Evolutionary conservation across 2,888 invertebrate species (phyloP).

Genomic region (Drosophila mayaguana): DNA sequence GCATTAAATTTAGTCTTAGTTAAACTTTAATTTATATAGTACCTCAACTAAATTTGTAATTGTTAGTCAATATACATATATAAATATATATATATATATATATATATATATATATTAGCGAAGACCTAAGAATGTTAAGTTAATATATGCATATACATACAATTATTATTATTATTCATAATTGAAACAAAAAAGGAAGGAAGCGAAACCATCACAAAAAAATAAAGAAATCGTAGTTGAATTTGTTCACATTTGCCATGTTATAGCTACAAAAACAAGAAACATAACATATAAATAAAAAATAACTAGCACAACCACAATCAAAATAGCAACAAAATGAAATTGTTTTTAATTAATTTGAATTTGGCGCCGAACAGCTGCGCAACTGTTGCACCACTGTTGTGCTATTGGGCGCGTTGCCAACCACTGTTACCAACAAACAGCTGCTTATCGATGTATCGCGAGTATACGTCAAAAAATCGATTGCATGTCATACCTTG

Average conservation of each 20-base stretch:
- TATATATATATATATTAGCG: slow-evolving; percentile 45
- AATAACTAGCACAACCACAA: slow-evolving; percentile 60
- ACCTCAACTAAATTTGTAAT: slow-evolving; percentile 65
- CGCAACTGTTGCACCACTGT: slow-evolving; percentile 16
- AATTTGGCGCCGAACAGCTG: neutral
- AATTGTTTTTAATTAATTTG: neutral
- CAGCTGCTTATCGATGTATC: slow-evolving; percentile 19
- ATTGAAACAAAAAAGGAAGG: slow-evolving; percentile 11
- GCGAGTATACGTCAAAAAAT: slow-evolving; percentile 7
- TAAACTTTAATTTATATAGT: slow-evolving; percentile 54
- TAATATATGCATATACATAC: slow-evolving; percentile 37
- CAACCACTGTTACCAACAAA: slow-evolving; percentile 8
- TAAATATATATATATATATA: slow-evolving; percentile 32
- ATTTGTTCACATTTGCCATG: slow-evolving; percentile 66
- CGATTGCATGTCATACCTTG: slow-evolving; percentile 24
- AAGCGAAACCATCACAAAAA: slow-evolving; percentile 5
- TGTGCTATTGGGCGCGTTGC: slow-evolving; percentile 2
- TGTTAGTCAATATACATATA: slow-evolving; percentile 63
- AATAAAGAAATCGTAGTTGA: slow-evolving; percentile 53
- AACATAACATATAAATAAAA: slow-evolving; percentile 48
- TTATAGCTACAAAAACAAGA: slow-evolving; percentile 61
- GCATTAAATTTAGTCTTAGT: slow-evolving; percentile 60
- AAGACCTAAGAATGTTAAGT: slow-evolving; percentile 76
- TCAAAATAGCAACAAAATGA: slow-evolving; percentile 24
- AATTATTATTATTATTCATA: slow-evolving; percentile 53